Evolutionary conservation across 2,797 vertebrate genomes (phyloP).

Genomic region (Diglossa cyanea): DNA sequence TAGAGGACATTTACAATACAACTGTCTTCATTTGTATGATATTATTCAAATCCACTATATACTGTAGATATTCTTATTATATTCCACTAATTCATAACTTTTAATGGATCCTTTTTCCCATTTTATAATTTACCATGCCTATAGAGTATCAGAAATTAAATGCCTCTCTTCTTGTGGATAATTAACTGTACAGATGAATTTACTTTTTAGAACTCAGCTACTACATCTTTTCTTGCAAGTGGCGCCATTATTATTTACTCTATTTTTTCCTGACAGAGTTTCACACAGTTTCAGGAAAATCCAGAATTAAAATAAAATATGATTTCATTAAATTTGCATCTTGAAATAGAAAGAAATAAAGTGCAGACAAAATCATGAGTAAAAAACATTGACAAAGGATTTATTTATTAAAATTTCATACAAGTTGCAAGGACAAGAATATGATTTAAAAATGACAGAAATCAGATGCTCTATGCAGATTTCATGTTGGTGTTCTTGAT

Average conservation of each 20-base stretch:
- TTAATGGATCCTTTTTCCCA: background rate
- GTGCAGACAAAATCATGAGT: background rate
- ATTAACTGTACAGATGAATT: background rate
- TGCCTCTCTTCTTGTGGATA: background rate
- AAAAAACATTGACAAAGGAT: background rate
- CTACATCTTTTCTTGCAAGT: background rate
- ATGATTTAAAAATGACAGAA: background rate
- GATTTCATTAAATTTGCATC: background rate
- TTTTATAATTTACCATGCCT: background rate
- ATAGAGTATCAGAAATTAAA: background rate
- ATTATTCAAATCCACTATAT: background rate
- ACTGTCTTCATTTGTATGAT: background rate
- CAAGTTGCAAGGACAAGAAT: background rate
- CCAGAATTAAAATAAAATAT: background rate
- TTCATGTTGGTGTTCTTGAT: background rate
- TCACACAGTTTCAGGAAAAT: background rate
- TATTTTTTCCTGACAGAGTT: background rate
- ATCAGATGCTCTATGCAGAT: background rate
- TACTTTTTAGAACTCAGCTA: background rate
- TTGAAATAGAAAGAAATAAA: background rate
- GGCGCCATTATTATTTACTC: background rate
- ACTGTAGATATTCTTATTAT: background rate
- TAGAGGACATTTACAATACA: background rate
- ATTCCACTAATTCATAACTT: accelerated
- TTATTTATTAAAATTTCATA: background rate